Base-by-base conservation (phyloP, 2,888 invertebrate species). In the Cacoxenus indagator region DNA sequence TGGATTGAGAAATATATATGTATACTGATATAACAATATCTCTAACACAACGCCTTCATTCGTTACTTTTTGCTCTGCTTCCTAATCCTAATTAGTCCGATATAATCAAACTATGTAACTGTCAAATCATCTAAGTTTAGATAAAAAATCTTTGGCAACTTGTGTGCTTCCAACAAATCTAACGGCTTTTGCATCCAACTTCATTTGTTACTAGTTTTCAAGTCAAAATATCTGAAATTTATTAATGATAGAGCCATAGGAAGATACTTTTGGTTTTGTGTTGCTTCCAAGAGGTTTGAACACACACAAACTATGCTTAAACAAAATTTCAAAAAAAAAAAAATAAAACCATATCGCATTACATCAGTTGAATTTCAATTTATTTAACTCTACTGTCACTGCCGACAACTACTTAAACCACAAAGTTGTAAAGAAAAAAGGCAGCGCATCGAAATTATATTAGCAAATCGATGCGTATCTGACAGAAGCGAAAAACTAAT, bases 381-480 rank as follows among this genome's bases (percentile, higher is more conserved):
- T 77, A 81, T 81, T 77, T 81, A 75, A 74, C 76, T 81, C 22
- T 6, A 24, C 43, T 17, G 17, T 24, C 17, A 19, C 24, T n/a
- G 43, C 45, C 8, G 22, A 5, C 11, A 6, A 5, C 4, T 61
- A 4, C 37, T 26, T 11, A 24, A 54, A 22, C 51, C n/a, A n/a
- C n/a, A 48, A 48, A 48, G 48, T n/a, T 4, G 17, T 6, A 48
- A 48, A 48, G 48, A 14, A 37, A 37, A 6, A 55, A 14, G 4
- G 55, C 55, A 48, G 17, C n/a, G 17, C 11, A 48, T 48, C 24
- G 67, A 57, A 55, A 65, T 45, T 76, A 69, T 72, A 68, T 70
- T 70, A 73, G 72, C 78, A 77, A 82, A 82, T 79, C 78, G 83
- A 81, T 79, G 77, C 76, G 76, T 81, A 81, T 79, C 79, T 67